Base-by-base conservation (phyloP, 1,140 invertebrate genomes). In the Thaumatotibia leucotreta region DNA sequence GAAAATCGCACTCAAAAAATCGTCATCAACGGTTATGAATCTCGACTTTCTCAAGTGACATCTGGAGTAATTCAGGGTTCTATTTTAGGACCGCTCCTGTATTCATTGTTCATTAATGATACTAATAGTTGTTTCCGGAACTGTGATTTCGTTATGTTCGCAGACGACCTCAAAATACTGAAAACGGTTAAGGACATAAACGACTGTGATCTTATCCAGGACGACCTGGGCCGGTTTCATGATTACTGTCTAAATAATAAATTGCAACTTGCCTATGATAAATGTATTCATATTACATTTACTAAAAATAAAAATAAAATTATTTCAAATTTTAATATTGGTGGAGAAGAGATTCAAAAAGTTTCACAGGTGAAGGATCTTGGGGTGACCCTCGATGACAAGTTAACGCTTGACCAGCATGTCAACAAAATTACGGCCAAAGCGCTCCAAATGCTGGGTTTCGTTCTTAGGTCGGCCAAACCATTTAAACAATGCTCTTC, bases 111-210 rank as follows among this genome's bases (percentile, higher is more conserved):
- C 54, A 73, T 84, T 10, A 79, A 82, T 72, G 79, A 83, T 67
- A 68, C 77, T n/a, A 20, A 58, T n/a, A 5, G 66, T 22, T 70
- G 70, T 62, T 80, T 84, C 33, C 23, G 52, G 24, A 22, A 72
- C 33, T 67, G 58, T 33, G 67, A 72, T 9, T 66, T 75, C 24
- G 32, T 83, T 5, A 24, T 79, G 0, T 86, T 75, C 33, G 79
- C 80, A 4, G 82, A 77, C 63, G 76, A 75, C 31, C 52, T 79
- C 4, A 80, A 77, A 65, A 52, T 93, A 84, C 83, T 72, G 79
- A 58, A 63, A 39, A 23, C 14, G 1, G 49, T 77, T 6, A n/a
- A 63, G 22, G 66, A 32, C 31, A 0, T 29, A 5, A 23, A 32
- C 11, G 77, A 79, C 39, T 67, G 67, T 22, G 1, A 33, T 1